phyloP scores from a whole-genome alignment of 2,888 invertebrate species.

The Drosophila silvestris region DNA sequence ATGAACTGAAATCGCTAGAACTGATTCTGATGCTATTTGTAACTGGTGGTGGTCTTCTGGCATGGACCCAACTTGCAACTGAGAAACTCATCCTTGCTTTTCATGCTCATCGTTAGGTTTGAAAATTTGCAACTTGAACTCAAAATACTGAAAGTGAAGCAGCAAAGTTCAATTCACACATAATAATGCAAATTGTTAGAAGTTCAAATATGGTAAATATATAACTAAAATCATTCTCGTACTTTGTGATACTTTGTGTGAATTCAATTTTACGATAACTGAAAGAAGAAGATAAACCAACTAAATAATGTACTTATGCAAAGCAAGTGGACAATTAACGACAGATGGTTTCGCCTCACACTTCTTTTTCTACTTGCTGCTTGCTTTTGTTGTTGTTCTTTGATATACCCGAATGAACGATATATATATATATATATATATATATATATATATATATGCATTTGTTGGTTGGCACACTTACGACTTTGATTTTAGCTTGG shows the following conservation, averaged over 20 bases:
- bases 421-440: background rate
- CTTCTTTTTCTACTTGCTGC: background rate
- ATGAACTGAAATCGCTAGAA: background rate
- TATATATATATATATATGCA: too few species aligned
- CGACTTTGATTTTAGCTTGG: conserved; percentile 99
- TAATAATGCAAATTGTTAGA: too few species aligned
- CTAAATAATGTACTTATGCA: conserved; percentile 15
- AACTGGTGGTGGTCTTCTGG: background rate
- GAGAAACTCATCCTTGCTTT: conserved; percentile 69
- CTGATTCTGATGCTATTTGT: conserved; percentile 10
- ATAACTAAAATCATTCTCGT: background rate
- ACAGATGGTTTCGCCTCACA: conserved; percentile 18
- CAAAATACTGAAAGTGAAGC: background rate
- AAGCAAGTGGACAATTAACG: conserved; percentile 41
- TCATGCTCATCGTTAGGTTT: conserved; percentile 40
- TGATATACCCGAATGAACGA: background rate
- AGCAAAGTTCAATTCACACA: background rate
- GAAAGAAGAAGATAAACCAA: background rate
- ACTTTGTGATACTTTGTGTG: background rate
- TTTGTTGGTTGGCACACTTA: conserved; percentile 86
- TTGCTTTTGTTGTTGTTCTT: background rate
- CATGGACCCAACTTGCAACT: conserved; percentile 47
- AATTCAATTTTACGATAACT: conserved; percentile 4
- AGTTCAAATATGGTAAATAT: background rate
- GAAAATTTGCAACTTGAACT: background rate